Percentiles rank a stretch among this genome's conserved stretches.
phyloP scores from a whole-genome alignment of 2,797 vertebrate genomes.

The Prionace glauca region DNA sequence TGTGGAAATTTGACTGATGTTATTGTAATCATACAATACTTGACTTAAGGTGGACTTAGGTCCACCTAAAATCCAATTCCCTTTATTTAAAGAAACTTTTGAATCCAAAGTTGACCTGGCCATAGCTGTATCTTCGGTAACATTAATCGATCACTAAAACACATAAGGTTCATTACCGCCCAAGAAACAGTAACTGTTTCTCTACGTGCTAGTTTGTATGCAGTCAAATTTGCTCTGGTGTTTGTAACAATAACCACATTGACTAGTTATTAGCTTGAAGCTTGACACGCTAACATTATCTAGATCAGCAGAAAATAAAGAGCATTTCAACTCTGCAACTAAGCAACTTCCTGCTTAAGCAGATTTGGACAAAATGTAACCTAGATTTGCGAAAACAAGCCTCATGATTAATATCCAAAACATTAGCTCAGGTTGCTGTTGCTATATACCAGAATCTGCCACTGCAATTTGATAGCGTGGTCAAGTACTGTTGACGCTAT shows the following conservation, averaged over 20 bases:
- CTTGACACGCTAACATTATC: neutral
- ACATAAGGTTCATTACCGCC: neutral
- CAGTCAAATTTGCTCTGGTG: neutral
- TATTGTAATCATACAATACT: neutral
- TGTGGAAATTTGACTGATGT: neutral
- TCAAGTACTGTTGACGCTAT: neutral
- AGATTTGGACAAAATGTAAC: neutral
- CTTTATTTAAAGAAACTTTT: neutral
- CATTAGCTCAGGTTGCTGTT: neutral
- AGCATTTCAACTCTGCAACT: neutral
- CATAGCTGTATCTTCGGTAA: neutral
- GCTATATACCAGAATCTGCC: neutral
- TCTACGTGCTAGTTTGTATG: neutral
- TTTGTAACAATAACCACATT: neutral
- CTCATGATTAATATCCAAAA: neutral
- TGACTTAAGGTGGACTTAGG: too few species aligned
- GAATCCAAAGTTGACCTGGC: neutral
- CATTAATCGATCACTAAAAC: neutral
- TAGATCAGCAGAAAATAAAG: slow-evolving; percentile 14
- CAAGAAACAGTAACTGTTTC: neutral
- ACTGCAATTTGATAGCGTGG: neutral
- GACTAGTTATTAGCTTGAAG: neutral
- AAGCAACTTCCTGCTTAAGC: neutral
- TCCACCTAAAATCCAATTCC: neutral
- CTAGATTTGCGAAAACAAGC: slow-evolving; percentile 16